These are phyloP conservation scores for Sciurus carolinensis DNA, from an alignment of 2,797 vertebrate species.

Conservation along the genomic window DNA sequence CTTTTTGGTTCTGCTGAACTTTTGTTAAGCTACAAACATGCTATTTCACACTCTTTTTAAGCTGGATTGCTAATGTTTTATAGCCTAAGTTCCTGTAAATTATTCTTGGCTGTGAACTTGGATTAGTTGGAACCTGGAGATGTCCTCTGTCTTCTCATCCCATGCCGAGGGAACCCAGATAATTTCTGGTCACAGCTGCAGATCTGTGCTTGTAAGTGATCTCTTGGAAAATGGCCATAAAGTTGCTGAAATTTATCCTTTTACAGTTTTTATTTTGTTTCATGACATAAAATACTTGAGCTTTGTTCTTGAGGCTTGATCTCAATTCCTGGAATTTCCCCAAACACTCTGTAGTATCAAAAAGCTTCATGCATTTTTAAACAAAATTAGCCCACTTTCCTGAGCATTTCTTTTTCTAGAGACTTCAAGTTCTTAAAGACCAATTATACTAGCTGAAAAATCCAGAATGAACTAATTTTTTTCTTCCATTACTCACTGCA, in stretches of 20 bases:
- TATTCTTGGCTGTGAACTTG: conserved; percentile 54
- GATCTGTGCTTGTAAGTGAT: conserved; percentile 68
- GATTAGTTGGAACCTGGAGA: conserved; percentile 1
- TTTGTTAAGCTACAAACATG: neutral
- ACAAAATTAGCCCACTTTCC: conserved; percentile 72
- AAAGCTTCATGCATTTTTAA: conserved; percentile 80
- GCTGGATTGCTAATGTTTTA: neutral
- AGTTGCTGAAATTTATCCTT: conserved; percentile 73
- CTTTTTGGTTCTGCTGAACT: neutral
- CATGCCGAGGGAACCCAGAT: neutral
- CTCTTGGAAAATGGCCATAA: conserved; percentile 67
- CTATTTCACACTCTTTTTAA: neutral
- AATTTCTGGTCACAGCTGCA: conserved; percentile 72
- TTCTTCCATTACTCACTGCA: neutral
- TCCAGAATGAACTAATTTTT: neutral
- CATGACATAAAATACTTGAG: conserved; percentile 67
- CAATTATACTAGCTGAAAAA: conserved; percentile 33
- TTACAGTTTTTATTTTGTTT: conserved; percentile 73
- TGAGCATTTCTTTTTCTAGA: conserved; percentile 61
- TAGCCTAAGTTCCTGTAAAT: conserved; percentile 9
- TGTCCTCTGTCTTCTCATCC: conserved; percentile 35
- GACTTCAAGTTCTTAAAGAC: conserved; percentile 66
- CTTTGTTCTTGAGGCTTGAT: conserved; percentile 73
- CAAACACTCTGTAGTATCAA: conserved; percentile 62
- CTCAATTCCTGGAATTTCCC: conserved; percentile 65